Evolutionary conservation across 2,888 invertebrate species (phyloP).

Genomic region (Philonicus albiceps): DNA sequence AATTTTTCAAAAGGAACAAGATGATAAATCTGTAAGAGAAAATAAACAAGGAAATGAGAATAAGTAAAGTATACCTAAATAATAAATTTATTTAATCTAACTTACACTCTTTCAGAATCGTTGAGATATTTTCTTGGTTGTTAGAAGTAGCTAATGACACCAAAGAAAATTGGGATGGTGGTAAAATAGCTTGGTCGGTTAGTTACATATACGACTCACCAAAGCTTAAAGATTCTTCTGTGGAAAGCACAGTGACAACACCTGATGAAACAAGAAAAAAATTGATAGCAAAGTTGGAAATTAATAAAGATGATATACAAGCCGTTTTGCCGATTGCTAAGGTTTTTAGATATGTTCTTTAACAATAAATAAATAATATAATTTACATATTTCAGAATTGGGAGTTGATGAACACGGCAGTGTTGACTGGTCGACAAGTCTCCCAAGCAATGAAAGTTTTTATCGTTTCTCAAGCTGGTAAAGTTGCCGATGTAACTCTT

Average conservation of each 20-base stretch:
- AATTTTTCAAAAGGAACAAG: constrained; percentile 73
- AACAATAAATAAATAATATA: neutral
- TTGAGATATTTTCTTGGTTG: constrained; percentile 91
- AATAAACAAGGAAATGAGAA: constrained; percentile 48
- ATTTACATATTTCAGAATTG: constrained; percentile 73
- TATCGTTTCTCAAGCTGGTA: constrained; percentile 92
- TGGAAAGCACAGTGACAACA: constrained; percentile 54
- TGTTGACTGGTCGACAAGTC: constrained; percentile 91
- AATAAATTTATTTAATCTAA: neutral
- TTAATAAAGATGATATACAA: constrained; percentile 93
- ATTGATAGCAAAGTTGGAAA: constrained; percentile 83
- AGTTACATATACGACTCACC: constrained; percentile 74
- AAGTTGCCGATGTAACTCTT: constrained; percentile 92
- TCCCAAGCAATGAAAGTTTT: constrained; percentile 95
- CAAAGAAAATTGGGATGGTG: constrained; percentile 80
- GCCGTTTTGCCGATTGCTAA: constrained; percentile 93
- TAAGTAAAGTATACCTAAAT: constrained; percentile 43
- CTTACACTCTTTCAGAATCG: constrained; percentile 64
- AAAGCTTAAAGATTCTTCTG: constrained; percentile 57
- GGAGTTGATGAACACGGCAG: constrained; percentile 95
- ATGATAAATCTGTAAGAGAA: constrained; percentile 54
- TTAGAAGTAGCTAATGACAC: constrained; percentile 85
- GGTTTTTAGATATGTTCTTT: constrained; percentile 61
- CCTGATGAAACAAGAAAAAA: constrained; percentile 67
- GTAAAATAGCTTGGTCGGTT: constrained; percentile 87